Evolutionary conservation across 2,888 invertebrate genomes (phyloP).

Genomic region (Villa cingulata): DNA sequence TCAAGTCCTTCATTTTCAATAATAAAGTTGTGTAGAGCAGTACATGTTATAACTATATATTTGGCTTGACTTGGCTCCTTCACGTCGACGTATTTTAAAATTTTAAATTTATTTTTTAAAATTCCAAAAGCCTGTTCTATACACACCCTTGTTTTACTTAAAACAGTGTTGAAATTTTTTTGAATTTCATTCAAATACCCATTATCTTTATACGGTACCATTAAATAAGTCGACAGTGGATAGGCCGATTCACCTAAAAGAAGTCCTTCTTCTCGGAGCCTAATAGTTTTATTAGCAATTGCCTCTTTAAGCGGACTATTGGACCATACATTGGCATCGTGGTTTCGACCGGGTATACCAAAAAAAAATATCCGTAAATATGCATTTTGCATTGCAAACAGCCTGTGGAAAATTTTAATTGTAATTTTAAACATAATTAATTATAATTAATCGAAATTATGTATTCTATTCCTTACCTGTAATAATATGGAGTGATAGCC

Average conservation of each 20-base stretch:
- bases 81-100: background rate
- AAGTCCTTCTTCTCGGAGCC: background rate
- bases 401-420: conserved; percentile 6
- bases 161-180: background rate
- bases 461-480: background rate
- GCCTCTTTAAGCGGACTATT: background rate
- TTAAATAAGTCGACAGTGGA: background rate
- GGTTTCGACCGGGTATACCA: conserved; percentile 9
- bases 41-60: conserved; percentile 1
- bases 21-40: conserved; percentile 1
- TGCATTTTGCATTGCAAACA: conserved; percentile 9
- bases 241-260: background rate
- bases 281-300: background rate
- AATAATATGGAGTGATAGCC: background rate
- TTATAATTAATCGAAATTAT: too few species aligned
- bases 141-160: background rate
- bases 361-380: conserved; percentile 10
- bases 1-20: background rate
- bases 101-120: conserved; percentile 2
- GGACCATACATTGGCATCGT: conserved; percentile 9
- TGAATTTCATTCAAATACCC: background rate
- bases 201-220: background rate
- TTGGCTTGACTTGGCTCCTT: background rate
- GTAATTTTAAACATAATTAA: too few species aligned
- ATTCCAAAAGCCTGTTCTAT: background rate